phyloP scores from a whole-genome alignment of 2,888 invertebrate species.

The Pantelozetes paolii region DNA sequence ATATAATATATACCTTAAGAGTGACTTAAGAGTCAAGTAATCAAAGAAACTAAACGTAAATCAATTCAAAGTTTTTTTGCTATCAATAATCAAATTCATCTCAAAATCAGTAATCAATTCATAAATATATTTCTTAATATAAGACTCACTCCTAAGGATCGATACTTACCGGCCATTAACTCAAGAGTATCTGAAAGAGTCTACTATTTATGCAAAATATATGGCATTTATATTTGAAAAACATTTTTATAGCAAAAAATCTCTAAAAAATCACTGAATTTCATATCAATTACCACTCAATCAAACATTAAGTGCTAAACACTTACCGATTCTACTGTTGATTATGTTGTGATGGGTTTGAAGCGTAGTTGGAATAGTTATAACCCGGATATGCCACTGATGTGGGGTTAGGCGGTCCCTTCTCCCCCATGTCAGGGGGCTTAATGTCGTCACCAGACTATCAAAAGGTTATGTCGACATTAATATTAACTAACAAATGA shows the following conservation, averaged over 20 bases:
- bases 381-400: slow-evolving; percentile 29
- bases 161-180: slow-evolving; percentile 24
- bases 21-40: too few relatives aligned
- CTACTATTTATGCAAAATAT: slow-evolving; percentile 24
- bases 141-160: slow-evolving; percentile 12
- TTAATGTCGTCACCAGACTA: not conserved
- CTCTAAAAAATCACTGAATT: not conserved
- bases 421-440: not conserved
- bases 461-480: not conserved
- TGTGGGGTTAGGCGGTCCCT: slow-evolving; percentile 49
- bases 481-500: not conserved
- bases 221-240: not conserved
- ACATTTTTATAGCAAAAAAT: not conserved
- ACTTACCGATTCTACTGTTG: not conserved
- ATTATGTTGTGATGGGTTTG: slow-evolving; percentile 3
- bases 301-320: not conserved
- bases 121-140: not conserved
- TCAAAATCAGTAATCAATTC: not conserved
- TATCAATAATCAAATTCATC: not conserved
- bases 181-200: slow-evolving; percentile 29
- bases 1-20: slow-evolving; percentile 20
- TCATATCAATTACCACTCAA: not conserved
- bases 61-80: not conserved
- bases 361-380: slow-evolving; percentile 23
- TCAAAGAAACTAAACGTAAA: not conserved